Conservation (phyloP, 2,888 invertebrate genomes). For the Cactoblastis cactorum region DNA sequence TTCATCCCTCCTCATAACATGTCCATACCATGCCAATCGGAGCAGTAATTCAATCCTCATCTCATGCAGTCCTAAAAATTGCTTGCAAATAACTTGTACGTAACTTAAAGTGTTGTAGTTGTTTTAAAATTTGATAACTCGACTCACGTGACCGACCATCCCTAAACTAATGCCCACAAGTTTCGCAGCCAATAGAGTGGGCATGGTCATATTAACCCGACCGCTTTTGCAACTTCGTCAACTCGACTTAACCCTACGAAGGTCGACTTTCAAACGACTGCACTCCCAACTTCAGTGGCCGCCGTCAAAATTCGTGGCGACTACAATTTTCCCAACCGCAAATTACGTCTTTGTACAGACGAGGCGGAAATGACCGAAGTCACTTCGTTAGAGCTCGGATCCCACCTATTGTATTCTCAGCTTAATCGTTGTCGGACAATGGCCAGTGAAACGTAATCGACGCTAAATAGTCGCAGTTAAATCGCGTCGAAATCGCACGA, state of each 20-base stretch:
- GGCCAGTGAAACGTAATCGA: slow-evolving; percentile 70
- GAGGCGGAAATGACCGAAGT: slow-evolving; percentile 68
- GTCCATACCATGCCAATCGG: no score
- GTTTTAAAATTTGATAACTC: not conserved
- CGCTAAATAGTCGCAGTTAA: slow-evolving; percentile 65
- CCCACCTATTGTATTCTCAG: slow-evolving; percentile 63
- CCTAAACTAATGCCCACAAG: slow-evolving; percentile 21
- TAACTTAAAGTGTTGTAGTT: no score
- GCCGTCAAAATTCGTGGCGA: slow-evolving; percentile 55
- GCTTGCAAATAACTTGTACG: no score
- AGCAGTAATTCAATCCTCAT: no score
- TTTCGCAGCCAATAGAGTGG: slow-evolving; percentile 40
- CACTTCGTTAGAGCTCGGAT: slow-evolving; percentile 73
- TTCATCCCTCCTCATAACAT: no score
- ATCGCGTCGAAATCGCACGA: slow-evolving; percentile 51
- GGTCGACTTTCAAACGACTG: slow-evolving; percentile 60
- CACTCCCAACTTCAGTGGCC: slow-evolving; percentile 45
- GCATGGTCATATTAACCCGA: slow-evolving; percentile 43
- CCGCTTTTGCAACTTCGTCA: slow-evolving; percentile 43
- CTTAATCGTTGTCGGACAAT: slow-evolving; percentile 71
- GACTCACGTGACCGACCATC: not conserved
- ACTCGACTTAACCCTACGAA: slow-evolving; percentile 45
- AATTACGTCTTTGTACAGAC: slow-evolving; percentile 73
- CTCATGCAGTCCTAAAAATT: no score
- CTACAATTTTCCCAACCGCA: slow-evolving; percentile 68